Conservation (phyloP, 2,888 invertebrate genomes). For the Invenusta paracnida region DNA sequence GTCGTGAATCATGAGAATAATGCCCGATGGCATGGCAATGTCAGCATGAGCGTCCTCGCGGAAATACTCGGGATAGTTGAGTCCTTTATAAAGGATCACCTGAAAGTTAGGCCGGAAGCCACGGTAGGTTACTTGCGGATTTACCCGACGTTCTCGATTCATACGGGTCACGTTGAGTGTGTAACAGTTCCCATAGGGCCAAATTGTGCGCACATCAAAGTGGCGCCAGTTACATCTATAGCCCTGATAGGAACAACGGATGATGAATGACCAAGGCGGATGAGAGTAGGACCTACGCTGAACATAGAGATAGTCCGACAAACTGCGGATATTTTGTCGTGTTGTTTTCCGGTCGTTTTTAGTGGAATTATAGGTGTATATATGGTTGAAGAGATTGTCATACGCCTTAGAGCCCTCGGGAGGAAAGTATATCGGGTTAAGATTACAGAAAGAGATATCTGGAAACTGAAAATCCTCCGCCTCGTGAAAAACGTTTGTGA, state of each 20-base stretch:
- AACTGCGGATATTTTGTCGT: slow-evolving; percentile 4
- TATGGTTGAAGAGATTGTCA: background rate
- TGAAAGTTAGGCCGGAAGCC: slow-evolving; percentile 38
- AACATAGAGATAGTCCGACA: slow-evolving; percentile 32
- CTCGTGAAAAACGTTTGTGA: slow-evolving; percentile 40
- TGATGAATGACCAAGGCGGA: slow-evolving; percentile 35
- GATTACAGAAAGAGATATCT: slow-evolving; percentile 41
- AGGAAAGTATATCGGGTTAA: slow-evolving; percentile 42
- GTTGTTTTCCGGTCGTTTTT: background rate
- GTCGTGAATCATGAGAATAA: slow-evolving; percentile 40
- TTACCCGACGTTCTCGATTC: background rate
- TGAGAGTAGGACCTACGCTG: slow-evolving; percentile 7
- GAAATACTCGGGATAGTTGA: background rate
- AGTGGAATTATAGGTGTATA: background rate
- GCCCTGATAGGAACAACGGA: slow-evolving; percentile 25
- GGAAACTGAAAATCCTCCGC: slow-evolving; percentile 39
- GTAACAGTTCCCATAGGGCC: slow-evolving; percentile 41
- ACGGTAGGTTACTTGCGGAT: background rate
- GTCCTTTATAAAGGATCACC: slow-evolving; percentile 38
- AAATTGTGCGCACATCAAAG: slow-evolving; percentile 37
- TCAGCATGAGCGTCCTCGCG: background rate
- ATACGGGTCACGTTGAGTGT: slow-evolving; percentile 31
- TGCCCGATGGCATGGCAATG: slow-evolving; percentile 33
- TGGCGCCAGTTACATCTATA: slow-evolving; percentile 3
- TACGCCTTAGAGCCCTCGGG: slow-evolving; percentile 28